These are phyloP conservation scores for Penaeus indicus DNA, from an alignment of 1,140 invertebrate species.

Conservation along the genomic window DNA sequence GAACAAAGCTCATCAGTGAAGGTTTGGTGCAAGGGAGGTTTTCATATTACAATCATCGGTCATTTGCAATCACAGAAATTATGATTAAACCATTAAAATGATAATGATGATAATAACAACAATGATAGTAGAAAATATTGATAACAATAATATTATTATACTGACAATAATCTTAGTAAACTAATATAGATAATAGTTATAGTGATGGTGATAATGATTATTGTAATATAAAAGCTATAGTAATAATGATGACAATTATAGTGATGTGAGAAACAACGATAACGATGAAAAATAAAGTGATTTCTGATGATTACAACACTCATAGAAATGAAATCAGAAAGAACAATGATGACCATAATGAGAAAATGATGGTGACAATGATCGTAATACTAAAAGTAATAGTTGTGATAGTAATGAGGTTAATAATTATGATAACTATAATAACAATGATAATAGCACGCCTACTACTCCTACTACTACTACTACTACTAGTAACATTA, in stretches of 20 bases:
- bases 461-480: too few species aligned
- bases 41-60: too few species aligned
- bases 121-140: not conserved
- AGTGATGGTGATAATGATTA: constrained; percentile 12
- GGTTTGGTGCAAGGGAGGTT: too few species aligned
- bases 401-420: not conserved
- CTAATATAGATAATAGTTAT: not conserved
- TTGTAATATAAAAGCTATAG: constrained; percentile 7
- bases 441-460: not conserved
- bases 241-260: constrained; percentile 19
- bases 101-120: not conserved
- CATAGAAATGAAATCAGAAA: not conserved
- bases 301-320: not conserved
- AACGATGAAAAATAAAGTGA: not conserved
- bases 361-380: not conserved
- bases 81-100: too few species aligned
- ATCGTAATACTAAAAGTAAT: not conserved
- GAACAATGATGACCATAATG: constrained; percentile 20
- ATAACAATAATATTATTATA: not conserved
- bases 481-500: too few species aligned
- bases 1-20: too few species aligned
- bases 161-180: too few species aligned
- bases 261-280: not conserved
- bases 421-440: not conserved
- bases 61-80: too few species aligned